Evolutionary conservation across 1,140 invertebrate species (phyloP).

Genomic region (Saccostrea echinata): DNA sequence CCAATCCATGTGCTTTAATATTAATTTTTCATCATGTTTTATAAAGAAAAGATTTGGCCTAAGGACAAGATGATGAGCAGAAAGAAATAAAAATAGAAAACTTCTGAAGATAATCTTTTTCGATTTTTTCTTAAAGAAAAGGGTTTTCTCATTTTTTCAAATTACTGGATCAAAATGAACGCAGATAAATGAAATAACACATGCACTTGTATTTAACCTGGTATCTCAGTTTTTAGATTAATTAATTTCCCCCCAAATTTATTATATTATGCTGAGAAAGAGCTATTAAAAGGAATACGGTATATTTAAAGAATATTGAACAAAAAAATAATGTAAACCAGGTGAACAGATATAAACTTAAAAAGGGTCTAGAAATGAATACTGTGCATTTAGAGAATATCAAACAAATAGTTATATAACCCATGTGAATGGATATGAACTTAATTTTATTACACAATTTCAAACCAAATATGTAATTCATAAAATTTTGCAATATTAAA

Average conservation of each 20-base stretch:
- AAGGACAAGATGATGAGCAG: not conserved
- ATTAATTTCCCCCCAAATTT: not conserved
- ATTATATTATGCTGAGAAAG: no score
- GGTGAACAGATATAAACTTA: no score
- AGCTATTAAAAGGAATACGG: no score
- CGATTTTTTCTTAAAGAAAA: not conserved
- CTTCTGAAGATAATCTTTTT: not conserved
- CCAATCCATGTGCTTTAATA: not conserved
- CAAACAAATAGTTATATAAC: no score
- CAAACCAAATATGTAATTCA: no score
- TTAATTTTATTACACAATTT: no score
- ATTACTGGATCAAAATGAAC: not conserved
- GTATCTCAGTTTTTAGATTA: not conserved
- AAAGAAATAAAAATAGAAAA: not conserved
- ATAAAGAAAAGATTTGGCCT: not conserved
- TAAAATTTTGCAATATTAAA: no score
- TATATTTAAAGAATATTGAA: no score
- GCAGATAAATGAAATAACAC: not conserved
- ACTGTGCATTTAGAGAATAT: no score
- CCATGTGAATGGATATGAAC: no score
- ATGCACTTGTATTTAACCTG: not conserved
- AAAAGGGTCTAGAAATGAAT: no score
- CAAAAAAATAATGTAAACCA: no score
- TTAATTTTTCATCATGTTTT: constrained; percentile 22
- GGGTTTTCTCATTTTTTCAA: not conserved